phyloP scores from a whole-genome alignment of 64 coral and sea anemone species.

The Montipora capricornis region DNA sequence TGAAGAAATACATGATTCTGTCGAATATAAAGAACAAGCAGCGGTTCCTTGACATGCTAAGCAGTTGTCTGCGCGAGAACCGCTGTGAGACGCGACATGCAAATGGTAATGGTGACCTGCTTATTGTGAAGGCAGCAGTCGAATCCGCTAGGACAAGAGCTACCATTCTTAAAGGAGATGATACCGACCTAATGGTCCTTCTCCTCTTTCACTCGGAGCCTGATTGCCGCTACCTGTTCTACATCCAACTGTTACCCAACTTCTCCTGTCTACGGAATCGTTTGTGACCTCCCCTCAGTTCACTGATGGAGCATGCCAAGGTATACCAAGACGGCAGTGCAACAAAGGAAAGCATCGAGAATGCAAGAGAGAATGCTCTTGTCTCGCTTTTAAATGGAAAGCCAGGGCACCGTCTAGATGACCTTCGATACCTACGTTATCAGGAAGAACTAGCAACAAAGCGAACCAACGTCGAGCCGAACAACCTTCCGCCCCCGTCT shows the following conservation, averaged over 20 bases:
- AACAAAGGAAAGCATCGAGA: too few species aligned
- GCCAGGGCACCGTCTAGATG: too few species aligned
- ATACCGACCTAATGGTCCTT: too few species aligned
- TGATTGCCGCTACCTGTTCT: not conserved
- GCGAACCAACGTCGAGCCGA: slow-evolving; percentile 12
- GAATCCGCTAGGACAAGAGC: not conserved
- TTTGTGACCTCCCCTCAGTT: too few species aligned
- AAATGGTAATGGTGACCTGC: not conserved
- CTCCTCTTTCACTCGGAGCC: too few species aligned
- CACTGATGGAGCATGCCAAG: too few species aligned
- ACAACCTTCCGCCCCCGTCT: slow-evolving; percentile 7
- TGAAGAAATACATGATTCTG: not conserved
- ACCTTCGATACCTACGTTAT: too few species aligned
- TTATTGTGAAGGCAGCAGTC: slow-evolving; percentile 22
- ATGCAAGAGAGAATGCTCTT: too few species aligned
- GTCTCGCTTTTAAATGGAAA: too few species aligned
- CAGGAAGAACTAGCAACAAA: too few species aligned
- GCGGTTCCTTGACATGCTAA: not conserved
- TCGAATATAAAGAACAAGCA: slow-evolving; percentile 13
- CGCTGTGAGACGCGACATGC: not conserved
- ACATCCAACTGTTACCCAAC: not conserved
- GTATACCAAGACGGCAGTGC: too few species aligned
- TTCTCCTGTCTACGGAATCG: not conserved
- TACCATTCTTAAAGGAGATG: not conserved
- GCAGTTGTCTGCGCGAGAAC: not conserved